Conservation (phyloP, 2,888 invertebrate genomes). For the Lasioglossum zephyrum region DNA sequence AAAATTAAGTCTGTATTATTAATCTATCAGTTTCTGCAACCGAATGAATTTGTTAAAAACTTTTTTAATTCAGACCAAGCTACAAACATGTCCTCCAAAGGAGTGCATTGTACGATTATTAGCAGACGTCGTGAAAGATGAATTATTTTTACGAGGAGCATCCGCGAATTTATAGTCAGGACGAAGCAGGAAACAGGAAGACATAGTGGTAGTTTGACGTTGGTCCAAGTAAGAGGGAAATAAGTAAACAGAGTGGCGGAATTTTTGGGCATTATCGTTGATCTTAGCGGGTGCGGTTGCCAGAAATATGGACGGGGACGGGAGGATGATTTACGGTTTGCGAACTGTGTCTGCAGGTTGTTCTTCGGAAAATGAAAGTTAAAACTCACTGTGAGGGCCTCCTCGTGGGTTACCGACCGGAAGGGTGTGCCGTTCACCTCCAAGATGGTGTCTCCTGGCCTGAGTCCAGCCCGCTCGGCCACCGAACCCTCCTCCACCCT, state of each 20-base stretch:
- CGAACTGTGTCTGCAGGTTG: background rate
- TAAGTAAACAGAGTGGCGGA: background rate
- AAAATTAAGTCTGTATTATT: background rate
- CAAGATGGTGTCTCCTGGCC: slow-evolving; percentile 97
- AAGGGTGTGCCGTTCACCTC: slow-evolving; percentile 98
- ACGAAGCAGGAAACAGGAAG: background rate
- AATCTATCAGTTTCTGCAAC: background rate
- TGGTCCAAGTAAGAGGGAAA: background rate
- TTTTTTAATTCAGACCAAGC: background rate
- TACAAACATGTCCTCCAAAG: no score
- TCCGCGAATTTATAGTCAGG: background rate
- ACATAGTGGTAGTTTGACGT: background rate
- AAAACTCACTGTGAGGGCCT: slow-evolving; percentile 93
- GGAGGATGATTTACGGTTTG: background rate
- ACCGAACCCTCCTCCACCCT: slow-evolving; percentile 95
- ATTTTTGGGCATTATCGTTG: slow-evolving; percentile 8
- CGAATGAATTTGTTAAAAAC: background rate
- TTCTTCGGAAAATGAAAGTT: slow-evolving; percentile 42
- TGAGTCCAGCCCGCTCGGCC: slow-evolving; percentile 94
- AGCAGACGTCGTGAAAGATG: background rate
- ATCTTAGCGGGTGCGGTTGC: background rate
- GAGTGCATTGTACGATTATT: background rate
- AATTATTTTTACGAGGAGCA: background rate
- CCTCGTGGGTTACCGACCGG: slow-evolving; percentile 95
- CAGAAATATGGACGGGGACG: background rate